A percentile compares a stretch with the other conserved stretches of the same genome.
These are phyloP conservation scores for Anser cygnoides DNA, from an alignment of 2,113 vertebrate genomes.

Conservation along the genomic window DNA sequence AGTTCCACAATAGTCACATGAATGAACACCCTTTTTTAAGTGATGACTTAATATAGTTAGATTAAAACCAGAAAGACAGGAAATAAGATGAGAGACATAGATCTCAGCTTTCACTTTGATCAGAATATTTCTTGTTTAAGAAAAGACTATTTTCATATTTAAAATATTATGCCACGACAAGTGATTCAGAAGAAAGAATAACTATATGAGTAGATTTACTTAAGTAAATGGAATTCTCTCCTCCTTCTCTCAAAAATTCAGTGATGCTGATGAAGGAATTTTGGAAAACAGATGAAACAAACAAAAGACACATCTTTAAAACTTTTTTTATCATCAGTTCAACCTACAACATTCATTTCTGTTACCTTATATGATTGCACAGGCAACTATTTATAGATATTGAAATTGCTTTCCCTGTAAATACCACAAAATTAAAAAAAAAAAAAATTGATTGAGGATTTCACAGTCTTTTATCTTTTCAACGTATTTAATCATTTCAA, in stretches of 20 bases:
- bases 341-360: neutral
- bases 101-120: neutral
- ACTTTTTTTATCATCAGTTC: neutral
- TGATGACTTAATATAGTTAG: neutral
- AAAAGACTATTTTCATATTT: neutral
- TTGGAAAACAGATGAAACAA: neutral
- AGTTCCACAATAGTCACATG: neutral
- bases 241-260: neutral
- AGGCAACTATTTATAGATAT: neutral
- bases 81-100: conserved; percentile 1
- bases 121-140: conserved; percentile 12
- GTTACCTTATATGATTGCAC: neutral
- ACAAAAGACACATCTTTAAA: neutral
- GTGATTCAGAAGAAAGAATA: neutral
- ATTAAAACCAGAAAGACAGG: conserved; percentile 26
- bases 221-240: neutral
- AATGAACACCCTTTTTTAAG: neutral
- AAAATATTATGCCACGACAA: neutral
- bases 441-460: neutral
- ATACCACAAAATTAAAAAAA: neutral
- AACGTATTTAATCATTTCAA: neutral
- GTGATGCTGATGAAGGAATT: neutral
- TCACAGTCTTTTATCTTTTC: neutral
- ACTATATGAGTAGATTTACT: neutral
- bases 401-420: neutral